Evolutionary conservation across 2,888 invertebrate genomes (phyloP).

Genomic region (Epirrhoe tristata): DNA sequence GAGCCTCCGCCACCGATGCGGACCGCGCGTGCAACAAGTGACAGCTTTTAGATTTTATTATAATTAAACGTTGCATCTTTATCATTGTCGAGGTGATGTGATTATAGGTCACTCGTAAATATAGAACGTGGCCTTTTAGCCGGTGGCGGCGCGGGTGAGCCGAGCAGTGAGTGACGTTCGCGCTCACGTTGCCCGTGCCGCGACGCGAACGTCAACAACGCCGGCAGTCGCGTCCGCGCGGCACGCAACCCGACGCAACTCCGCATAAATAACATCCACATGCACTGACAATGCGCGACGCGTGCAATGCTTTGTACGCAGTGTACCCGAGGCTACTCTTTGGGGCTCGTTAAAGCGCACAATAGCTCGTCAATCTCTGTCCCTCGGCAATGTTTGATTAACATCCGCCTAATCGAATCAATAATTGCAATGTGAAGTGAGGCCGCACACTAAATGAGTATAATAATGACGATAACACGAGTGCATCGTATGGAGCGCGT

Average conservation of each 20-base stretch:
- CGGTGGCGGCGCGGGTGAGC: slow-evolving; percentile 81
- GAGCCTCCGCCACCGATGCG: slow-evolving; percentile 55
- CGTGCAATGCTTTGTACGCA: slow-evolving; percentile 20
- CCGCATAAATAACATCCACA: slow-evolving; percentile 72
- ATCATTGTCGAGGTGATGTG: slow-evolving; percentile 72
- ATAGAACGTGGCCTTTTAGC: slow-evolving; percentile 81
- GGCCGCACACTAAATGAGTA: slow-evolving; percentile 60
- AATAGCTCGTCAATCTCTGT: slow-evolving; percentile 45
- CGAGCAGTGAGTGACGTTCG: slow-evolving; percentile 77
- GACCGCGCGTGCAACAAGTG: slow-evolving; percentile 83
- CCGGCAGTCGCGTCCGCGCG: slow-evolving; percentile 58
- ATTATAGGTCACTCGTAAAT: slow-evolving; percentile 75
- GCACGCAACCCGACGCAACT: slow-evolving; percentile 67
- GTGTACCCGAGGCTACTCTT: slow-evolving; percentile 13
- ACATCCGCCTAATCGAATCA: slow-evolving; percentile 50
- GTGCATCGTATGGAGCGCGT: slow-evolving; percentile 65
- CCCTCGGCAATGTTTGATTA: slow-evolving; percentile 48
- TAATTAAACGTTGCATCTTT: slow-evolving; percentile 64
- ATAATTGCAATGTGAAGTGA: slow-evolving; percentile 50
- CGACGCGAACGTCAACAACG: slow-evolving; percentile 80
- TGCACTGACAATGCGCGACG: slow-evolving; percentile 40
- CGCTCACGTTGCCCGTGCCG: slow-evolving; percentile 80
- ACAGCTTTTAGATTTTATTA: slow-evolving; percentile 64
- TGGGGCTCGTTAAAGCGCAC: slow-evolving; percentile 33
- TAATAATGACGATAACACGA: slow-evolving; percentile 75